phyloP scores from a whole-genome alignment of 30 jellyfish, hydroid and myxozoan species.

The Aurelia aurita complex sp. Pacific region DNA sequence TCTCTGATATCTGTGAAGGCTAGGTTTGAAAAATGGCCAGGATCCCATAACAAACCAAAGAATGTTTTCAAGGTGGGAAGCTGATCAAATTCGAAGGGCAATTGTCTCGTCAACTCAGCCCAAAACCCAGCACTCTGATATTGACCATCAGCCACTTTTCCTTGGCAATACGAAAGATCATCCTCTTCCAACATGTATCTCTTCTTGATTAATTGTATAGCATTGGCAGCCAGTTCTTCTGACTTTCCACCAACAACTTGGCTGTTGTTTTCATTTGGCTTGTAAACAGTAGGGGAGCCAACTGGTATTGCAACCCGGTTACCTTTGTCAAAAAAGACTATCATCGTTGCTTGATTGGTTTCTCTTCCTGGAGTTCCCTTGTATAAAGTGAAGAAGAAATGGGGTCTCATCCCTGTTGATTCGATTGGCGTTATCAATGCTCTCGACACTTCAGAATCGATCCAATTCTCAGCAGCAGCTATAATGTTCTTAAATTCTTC shows the following conservation, averaged over 20 bases:
- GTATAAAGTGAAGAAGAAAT: constrained; percentile 18
- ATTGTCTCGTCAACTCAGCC: constrained; percentile 26
- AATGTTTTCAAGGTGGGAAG: constrained; percentile 25
- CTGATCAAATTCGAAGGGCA: constrained; percentile 26
- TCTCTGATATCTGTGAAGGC: constrained; percentile 26
- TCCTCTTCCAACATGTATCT: constrained; percentile 20
- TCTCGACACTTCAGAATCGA: no score
- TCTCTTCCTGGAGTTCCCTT: constrained; percentile 44
- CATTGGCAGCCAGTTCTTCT: no score
- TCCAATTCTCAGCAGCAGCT: constrained; percentile 9
- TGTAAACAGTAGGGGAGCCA: constrained; percentile 13
- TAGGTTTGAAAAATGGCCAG: constrained; percentile 31
- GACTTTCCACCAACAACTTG: no score
- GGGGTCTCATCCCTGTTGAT: constrained; percentile 30
- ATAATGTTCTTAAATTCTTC: constrained; percentile 20
- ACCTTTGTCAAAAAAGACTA: constrained; percentile 13
- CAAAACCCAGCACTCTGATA: constrained; percentile 43
- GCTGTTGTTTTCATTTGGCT: constrained; percentile 21
- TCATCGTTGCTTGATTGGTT: constrained; percentile 15
- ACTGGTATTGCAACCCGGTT: constrained; percentile 26
- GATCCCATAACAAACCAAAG: constrained; percentile 29
- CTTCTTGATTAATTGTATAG: no score
- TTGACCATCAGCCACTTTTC: constrained; percentile 34
- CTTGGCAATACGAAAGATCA: constrained; percentile 20
- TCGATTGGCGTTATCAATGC: constrained; percentile 1